Conservation (phyloP, 2,888 invertebrate genomes). For the Dicroscelio sp. region DNA sequence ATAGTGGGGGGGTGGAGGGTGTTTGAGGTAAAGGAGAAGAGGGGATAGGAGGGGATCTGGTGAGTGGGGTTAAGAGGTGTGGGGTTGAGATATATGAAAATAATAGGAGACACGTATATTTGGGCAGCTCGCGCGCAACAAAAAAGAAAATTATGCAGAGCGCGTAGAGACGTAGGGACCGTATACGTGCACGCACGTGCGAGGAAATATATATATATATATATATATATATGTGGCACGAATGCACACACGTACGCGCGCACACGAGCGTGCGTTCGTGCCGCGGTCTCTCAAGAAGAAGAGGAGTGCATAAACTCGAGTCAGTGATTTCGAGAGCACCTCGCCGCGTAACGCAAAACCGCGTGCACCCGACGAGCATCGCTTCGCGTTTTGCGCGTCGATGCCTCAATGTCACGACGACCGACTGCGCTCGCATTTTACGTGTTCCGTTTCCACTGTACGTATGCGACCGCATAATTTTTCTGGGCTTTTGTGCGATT, state of each 20-base stretch:
- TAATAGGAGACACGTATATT: slow-evolving; percentile 72
- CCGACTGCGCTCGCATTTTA: slow-evolving; percentile 19
- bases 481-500: background rate
- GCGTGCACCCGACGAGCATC: slow-evolving; percentile 27
- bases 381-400: slow-evolving; percentile 11
- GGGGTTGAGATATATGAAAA: too few species aligned
- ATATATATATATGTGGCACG: slow-evolving; percentile 63
- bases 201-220: slow-evolving; percentile 38
- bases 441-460: slow-evolving; percentile 26
- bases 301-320: slow-evolving; percentile 82
- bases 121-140: slow-evolving; percentile 72
- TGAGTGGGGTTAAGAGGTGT: too few species aligned
- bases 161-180: background rate
- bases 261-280: slow-evolving; percentile 47
- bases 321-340: slow-evolving; percentile 86
- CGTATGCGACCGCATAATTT: slow-evolving; percentile 29
- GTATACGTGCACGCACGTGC: slow-evolving; percentile 66
- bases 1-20: too few species aligned
- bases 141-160: background rate
- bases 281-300: slow-evolving; percentile 71
- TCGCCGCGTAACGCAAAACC: slow-evolving; percentile 77
- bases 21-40: too few species aligned
- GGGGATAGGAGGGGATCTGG: too few species aligned
- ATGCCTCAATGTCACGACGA: slow-evolving; percentile 34
- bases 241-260: slow-evolving; percentile 49